Evolutionary conservation across 2,888 invertebrate species (phyloP).

Genomic region (Strigamia transsilvanica): DNA sequence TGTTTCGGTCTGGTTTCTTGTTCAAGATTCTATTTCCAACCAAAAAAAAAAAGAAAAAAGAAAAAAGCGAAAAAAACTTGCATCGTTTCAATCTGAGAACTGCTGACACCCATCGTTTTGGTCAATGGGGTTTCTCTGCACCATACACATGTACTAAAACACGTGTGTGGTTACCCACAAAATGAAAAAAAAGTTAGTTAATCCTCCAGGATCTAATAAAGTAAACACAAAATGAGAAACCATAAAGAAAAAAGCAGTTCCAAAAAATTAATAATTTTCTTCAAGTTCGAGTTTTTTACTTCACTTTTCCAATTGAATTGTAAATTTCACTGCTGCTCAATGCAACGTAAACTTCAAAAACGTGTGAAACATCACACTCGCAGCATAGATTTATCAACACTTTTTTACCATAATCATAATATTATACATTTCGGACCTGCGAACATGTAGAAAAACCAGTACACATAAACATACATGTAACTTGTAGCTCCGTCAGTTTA

Average conservation of each 20-base stretch:
- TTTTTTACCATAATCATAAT: too few species aligned
- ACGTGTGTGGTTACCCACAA: not conserved
- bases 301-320: too few species aligned
- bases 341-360: too few species aligned
- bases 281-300: not conserved
- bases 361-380: too few species aligned
- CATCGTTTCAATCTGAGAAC: constrained; percentile 20
- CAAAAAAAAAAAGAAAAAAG: not conserved
- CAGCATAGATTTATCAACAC: too few species aligned
- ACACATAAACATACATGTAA: too few species aligned
- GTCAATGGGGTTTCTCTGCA: constrained; percentile 18
- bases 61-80: not conserved
- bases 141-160: constrained; percentile 5
- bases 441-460: too few species aligned
- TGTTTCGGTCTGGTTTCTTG: constrained; percentile 18
- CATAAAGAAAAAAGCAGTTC: not conserved
- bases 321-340: too few species aligned
- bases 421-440: too few species aligned
- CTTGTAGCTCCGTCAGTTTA: too few species aligned
- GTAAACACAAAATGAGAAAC: not conserved
- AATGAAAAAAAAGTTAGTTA: constrained; percentile 13
- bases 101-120: constrained; percentile 24
- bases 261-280: not conserved
- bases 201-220: not conserved
- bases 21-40: not conserved